A percentile compares a stretch with the other conserved stretches of the same genome.
These are phyloP conservation scores for Blera fallax DNA, from an alignment of 2,888 invertebrate species.

Conservation along the genomic window DNA sequence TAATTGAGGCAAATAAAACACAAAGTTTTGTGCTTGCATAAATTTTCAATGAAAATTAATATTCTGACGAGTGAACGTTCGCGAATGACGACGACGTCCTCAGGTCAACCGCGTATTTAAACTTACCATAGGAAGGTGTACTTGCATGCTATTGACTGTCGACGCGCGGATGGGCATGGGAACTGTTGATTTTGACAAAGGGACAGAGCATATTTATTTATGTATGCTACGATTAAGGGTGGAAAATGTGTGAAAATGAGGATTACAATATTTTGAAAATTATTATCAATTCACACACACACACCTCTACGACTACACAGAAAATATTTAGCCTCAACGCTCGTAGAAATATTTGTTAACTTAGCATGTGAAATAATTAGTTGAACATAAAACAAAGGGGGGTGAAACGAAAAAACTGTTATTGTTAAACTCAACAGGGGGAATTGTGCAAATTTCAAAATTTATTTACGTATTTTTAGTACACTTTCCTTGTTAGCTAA, in stretches of 20 bases:
- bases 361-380: not conserved
- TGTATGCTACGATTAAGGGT: too few relatives aligned
- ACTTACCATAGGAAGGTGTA: slow-evolving; percentile 5
- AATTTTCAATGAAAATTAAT: slow-evolving; percentile 48
- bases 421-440: slow-evolving; percentile 71
- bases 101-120: slow-evolving; percentile 35
- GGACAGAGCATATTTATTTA: not conserved
- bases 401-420: slow-evolving; percentile 10
- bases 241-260: not conserved
- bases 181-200: not conserved
- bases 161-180: not conserved
- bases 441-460: slow-evolving; percentile 78
- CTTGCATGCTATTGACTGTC: not conserved
- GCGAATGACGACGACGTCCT: slow-evolving; percentile 23
- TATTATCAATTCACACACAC: not conserved
- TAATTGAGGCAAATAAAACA: slow-evolving; percentile 63
- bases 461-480: slow-evolving; percentile 73
- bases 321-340: slow-evolving; percentile 15
- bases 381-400: not conserved
- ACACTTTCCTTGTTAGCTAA: slow-evolving; percentile 65
- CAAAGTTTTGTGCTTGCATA: slow-evolving; percentile 51
- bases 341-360: slow-evolving; percentile 25
- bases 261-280: not conserved
- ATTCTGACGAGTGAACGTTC: slow-evolving; percentile 40
- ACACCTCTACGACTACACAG: not conserved